phyloP scores from a whole-genome alignment of 2,888 invertebrate genomes.

The Laspeyria flexula region DNA sequence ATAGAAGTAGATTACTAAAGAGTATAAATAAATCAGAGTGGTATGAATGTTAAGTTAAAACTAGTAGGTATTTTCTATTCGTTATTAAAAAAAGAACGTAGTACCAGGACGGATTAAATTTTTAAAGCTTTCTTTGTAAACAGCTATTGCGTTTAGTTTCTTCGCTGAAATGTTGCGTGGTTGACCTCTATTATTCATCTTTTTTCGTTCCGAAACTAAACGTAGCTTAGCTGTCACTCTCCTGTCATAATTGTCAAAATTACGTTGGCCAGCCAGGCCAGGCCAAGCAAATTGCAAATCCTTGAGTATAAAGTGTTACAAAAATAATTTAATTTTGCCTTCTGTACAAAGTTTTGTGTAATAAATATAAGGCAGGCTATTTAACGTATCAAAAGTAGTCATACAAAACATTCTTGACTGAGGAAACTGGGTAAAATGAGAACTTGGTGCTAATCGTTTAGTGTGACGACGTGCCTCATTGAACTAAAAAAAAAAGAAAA shows the following conservation, averaged over 20 bases:
- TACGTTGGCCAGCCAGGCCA: slow-evolving; percentile 27
- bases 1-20: too few species aligned
- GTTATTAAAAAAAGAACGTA: too few species aligned
- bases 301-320: slow-evolving; percentile 18
- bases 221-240: slow-evolving; percentile 17
- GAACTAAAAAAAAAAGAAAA: slow-evolving; percentile 52
- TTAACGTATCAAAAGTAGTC: slow-evolving; percentile 6
- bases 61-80: too few species aligned
- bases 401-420: slow-evolving; percentile 12
- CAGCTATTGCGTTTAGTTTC: not conserved
- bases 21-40: too few species aligned
- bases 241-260: slow-evolving; percentile 34
- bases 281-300: too few species aligned
- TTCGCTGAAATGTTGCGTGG: not conserved
- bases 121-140: not conserved
- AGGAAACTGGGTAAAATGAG: slow-evolving; percentile 8
- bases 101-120: too few species aligned
- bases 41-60: too few species aligned
- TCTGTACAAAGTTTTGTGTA: not conserved
- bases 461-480: slow-evolving; percentile 53
- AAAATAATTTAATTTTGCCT: slow-evolving; percentile 22
- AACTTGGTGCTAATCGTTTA: slow-evolving; percentile 42
- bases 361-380: slow-evolving; percentile 1
- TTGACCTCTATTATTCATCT: not conserved
- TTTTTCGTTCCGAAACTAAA: slow-evolving; percentile 11